Conservation (phyloP, 2,888 invertebrate genomes). For the Polyommatus icarus region DNA sequence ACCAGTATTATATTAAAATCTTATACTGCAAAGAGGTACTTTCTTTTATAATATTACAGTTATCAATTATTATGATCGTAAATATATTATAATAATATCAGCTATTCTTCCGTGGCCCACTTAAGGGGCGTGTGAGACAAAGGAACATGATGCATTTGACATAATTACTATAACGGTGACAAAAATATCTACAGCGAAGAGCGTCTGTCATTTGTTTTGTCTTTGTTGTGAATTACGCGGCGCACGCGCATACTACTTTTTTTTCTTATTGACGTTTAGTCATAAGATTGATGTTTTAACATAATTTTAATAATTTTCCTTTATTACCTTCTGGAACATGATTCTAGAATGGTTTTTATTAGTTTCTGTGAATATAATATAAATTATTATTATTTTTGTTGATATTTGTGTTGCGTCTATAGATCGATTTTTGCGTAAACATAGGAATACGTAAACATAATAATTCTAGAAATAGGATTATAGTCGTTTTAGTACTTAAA, state of each 20-base stretch:
- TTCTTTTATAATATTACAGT: background rate
- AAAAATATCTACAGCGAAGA: constrained; percentile 9
- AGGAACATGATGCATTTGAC: constrained; percentile 11
- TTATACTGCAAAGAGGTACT: background rate
- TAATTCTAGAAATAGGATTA: too few species aligned
- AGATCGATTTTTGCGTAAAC: too few species aligned
- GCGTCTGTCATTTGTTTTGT: constrained; percentile 16
- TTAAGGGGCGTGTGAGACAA: constrained; percentile 1
- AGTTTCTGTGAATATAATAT: too few species aligned
- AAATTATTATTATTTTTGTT: too few species aligned
- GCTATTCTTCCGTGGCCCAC: background rate
- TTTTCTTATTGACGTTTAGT: background rate
- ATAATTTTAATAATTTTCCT: background rate
- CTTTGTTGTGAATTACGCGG: background rate
- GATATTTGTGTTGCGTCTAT: too few species aligned
- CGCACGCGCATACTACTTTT: background rate
- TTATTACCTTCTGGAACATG: too few species aligned
- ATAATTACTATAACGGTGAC: background rate
- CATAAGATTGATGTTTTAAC: background rate
- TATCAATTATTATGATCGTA: background rate
- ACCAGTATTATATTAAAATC: too few species aligned
- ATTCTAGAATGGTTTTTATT: too few species aligned
- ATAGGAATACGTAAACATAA: too few species aligned
- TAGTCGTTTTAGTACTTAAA: too few species aligned
- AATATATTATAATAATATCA: background rate